Percentiles rank a stretch among this genome's conserved stretches.
Conservation (phyloP, 2,888 invertebrate genomes). For the Eutolmus rufibarbis region DNA sequence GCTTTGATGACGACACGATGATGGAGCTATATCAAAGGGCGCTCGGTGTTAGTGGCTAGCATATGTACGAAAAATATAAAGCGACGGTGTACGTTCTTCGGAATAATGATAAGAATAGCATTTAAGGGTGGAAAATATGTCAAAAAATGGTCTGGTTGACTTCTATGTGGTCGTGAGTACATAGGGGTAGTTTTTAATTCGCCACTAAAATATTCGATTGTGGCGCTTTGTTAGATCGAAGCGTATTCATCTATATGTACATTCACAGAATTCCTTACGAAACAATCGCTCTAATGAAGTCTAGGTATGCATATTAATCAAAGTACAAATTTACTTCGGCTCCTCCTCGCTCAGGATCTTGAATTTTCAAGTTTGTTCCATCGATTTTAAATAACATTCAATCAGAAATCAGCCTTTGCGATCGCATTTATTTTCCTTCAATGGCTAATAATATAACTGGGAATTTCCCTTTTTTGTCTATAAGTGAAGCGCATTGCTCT, state of each 20-base stretch:
- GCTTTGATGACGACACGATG: conserved; percentile 27
- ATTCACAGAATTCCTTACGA: background rate
- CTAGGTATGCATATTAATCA: background rate
- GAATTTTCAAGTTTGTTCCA: background rate
- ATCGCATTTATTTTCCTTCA: background rate
- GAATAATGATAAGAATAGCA: conserved; percentile 30
- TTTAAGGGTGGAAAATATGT: conserved; percentile 30
- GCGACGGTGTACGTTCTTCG: background rate
- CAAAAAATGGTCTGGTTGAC: conserved; percentile 8
- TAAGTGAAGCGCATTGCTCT: background rate
- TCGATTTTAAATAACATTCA: background rate
- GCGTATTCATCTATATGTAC: background rate
- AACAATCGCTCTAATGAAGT: background rate
- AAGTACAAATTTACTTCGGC: background rate
- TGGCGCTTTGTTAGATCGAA: conserved; percentile 20
- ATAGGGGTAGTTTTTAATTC: conserved; percentile 10
- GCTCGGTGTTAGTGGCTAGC: background rate
- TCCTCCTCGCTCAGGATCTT: background rate
- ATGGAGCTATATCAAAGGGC: background rate
- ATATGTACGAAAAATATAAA: conserved; percentile 1
- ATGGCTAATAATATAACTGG: background rate
- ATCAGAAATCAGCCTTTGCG: background rate
- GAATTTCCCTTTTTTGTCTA: background rate
- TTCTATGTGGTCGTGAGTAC: background rate
- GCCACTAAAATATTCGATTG: conserved; percentile 6